Evolutionary conservation across 2,797 vertebrate genomes (phyloP).

Genomic region (Notolabrus celidotus): DNA sequence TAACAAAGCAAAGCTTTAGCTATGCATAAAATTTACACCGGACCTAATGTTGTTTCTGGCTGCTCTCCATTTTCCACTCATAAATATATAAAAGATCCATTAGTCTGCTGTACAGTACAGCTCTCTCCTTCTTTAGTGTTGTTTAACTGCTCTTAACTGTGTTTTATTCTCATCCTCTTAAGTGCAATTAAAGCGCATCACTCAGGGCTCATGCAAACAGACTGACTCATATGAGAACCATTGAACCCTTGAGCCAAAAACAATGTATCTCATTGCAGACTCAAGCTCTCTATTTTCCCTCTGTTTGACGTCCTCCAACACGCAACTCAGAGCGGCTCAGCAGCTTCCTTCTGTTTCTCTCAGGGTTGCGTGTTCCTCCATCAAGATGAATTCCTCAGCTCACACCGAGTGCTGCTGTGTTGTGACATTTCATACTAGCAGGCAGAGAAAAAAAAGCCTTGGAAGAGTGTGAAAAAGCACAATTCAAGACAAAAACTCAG

Average conservation of each 20-base stretch:
- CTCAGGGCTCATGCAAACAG: slow-evolving; percentile 56
- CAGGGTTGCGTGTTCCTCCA: slow-evolving; percentile 4
- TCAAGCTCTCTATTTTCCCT: slow-evolving; percentile 38
- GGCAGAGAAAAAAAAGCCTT: slow-evolving; percentile 50
- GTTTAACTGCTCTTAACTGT: slow-evolving; percentile 53
- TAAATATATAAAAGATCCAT: slow-evolving; percentile 63
- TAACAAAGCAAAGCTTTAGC: slow-evolving; percentile 32
- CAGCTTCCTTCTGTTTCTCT: slow-evolving; percentile 22
- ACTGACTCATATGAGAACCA: slow-evolving; percentile 55
- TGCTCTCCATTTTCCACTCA: slow-evolving; percentile 38
- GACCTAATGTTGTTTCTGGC: slow-evolving; percentile 43
- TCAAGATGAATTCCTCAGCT: slow-evolving; percentile 27
- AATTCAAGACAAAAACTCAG: slow-evolving; percentile 34
- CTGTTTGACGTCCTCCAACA: slow-evolving; percentile 33
- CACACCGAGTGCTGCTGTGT: slow-evolving; percentile 23
- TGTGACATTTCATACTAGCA: slow-evolving; percentile 51
- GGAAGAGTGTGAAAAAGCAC: slow-evolving; percentile 19
- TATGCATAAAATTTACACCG: slow-evolving; percentile 5
- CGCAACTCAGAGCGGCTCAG: background rate
- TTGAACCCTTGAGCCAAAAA: slow-evolving; percentile 57
- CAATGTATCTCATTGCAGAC: slow-evolving; percentile 50
- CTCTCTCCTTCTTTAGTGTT: slow-evolving; percentile 39
- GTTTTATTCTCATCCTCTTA: slow-evolving; percentile 46
- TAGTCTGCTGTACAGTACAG: slow-evolving; percentile 33
- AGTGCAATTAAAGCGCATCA: slow-evolving; percentile 61